Evolutionary conservation across 1,140 invertebrate species (phyloP).

Genomic region (Aleiodes sp.): DNA sequence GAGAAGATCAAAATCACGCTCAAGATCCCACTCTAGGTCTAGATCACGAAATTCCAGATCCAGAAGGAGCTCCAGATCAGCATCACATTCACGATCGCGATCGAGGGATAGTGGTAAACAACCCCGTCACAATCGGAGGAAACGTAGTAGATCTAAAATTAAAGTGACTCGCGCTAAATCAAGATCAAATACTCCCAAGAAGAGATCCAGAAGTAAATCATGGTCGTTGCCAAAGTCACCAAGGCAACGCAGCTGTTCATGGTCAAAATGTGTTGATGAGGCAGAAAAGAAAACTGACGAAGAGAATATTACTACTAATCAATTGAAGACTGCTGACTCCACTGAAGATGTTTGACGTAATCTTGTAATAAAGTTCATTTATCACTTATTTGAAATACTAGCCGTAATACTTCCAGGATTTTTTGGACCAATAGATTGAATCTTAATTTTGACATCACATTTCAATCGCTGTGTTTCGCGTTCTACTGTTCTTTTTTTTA

Average conservation of each 20-base stretch:
- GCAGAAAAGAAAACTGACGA: slow-evolving; percentile 27
- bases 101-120: slow-evolving; percentile 10
- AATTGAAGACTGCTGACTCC: not conserved
- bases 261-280: slow-evolving; percentile 50
- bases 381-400: not conserved
- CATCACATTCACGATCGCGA: slow-evolving; percentile 11
- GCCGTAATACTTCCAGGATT: not conserved
- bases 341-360: slow-evolving; percentile 5
- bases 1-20: slow-evolving; percentile 30
- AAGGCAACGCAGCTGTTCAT: slow-evolving; percentile 55
- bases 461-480: not conserved
- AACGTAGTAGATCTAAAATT: slow-evolving; percentile 43
- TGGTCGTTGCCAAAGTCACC: slow-evolving; percentile 61
- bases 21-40: slow-evolving; percentile 33
- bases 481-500: not conserved
- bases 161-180: slow-evolving; percentile 52
- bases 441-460: not conserved
- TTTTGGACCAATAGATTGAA: not conserved
- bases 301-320: slow-evolving; percentile 11
- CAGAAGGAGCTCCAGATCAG: slow-evolving; percentile 28
- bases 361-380: not conserved
- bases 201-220: slow-evolving; percentile 55
- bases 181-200: slow-evolving; percentile 41
- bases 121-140: slow-evolving; percentile 8
- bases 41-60: slow-evolving; percentile 40